Percentiles rank a stretch among this genome's conserved stretches.
phyloP scores from a whole-genome alignment of 2,888 invertebrate species.

The Nasonia oneida region DNA sequence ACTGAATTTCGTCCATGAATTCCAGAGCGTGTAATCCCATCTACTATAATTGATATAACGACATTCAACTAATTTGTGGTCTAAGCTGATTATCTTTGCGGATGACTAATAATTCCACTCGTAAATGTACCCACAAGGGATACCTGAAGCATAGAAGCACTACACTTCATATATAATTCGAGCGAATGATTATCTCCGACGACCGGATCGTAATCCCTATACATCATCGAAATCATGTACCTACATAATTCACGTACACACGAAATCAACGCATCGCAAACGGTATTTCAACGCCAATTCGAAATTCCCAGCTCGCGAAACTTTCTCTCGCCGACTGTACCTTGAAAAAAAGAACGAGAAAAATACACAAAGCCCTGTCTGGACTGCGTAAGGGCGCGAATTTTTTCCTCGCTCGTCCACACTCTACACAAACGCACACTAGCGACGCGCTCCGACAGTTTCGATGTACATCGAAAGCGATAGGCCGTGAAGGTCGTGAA shows the following conservation, averaged over 20 bases:
- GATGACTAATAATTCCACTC: background rate
- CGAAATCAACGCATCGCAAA: background rate
- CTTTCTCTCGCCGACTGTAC: background rate
- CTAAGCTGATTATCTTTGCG: background rate
- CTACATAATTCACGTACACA: background rate
- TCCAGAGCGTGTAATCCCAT: background rate
- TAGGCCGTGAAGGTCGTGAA: slow-evolving; percentile 2
- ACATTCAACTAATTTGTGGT: background rate
- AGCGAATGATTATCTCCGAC: background rate
- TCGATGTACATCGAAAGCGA: slow-evolving; percentile 15
- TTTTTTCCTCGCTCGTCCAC: background rate
- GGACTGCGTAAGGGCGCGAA: background rate
- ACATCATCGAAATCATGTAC: too few species aligned
- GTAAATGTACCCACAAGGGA: background rate
- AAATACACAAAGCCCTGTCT: background rate
- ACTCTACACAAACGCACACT: background rate
- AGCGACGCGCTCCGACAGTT: slow-evolving; percentile 5
- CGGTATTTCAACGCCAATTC: background rate
- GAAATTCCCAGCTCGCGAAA: background rate
- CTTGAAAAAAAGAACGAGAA: background rate
- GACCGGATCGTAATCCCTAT: background rate
- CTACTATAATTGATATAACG: background rate
- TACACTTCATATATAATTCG: background rate
- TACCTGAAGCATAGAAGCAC: background rate
- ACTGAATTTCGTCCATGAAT: background rate